Base-by-base conservation (phyloP, 37 sponge, comb jelly and placozoan genomes). In the Lycopodina hypogea region DNA sequence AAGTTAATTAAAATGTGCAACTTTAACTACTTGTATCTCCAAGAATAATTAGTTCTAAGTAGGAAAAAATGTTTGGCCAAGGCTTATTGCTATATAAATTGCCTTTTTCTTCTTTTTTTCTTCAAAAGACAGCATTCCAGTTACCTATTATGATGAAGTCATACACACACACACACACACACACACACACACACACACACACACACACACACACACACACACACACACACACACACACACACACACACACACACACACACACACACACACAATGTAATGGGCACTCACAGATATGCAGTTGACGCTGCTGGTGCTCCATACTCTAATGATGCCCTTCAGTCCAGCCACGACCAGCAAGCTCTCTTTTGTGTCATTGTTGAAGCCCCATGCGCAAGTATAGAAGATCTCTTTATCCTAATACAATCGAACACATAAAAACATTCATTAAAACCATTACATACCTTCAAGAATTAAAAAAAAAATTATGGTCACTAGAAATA, bases 371-470 rank as follows among this genome's bases (percentile, higher is more conserved):
- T 79, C 81, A 18, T 40, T 50, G 72, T 81, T 79, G 53, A 78
- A 85, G 11, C 82, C 78, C 97, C 97, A 96, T 15, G 81, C 81
- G 80, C 93, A 90, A 2, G 91, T 87, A 76, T 96, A 96, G 84
- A 82, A 96, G 15, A 72, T 71, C 74, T 96, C 96, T 12, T 96
- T 91, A 12, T 70, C 26, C 91, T 90, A 64, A 29, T 30, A 6
- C 28, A 26, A 76, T 19, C 19, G 34, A 0, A 23, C 39, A 42
- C 11, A 41, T 33, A 0, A 75, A 28, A 68, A 34, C 59, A 39
- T 14, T n/a, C 58, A n/a, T n/a, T n/a, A 23, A 40, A 1, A n/a
- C 45, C 51, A 23, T 19, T 26, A 28, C 77, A 60, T 60, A 33
- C 22, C 1, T 33, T 18, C 2, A 34, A n/a, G 23, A 75, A 19